Evolutionary conservation across 2,888 invertebrate genomes (phyloP), one percentile per base, ranked within the genome.

Genomic region (Meliscaeva auricollis): DNA sequence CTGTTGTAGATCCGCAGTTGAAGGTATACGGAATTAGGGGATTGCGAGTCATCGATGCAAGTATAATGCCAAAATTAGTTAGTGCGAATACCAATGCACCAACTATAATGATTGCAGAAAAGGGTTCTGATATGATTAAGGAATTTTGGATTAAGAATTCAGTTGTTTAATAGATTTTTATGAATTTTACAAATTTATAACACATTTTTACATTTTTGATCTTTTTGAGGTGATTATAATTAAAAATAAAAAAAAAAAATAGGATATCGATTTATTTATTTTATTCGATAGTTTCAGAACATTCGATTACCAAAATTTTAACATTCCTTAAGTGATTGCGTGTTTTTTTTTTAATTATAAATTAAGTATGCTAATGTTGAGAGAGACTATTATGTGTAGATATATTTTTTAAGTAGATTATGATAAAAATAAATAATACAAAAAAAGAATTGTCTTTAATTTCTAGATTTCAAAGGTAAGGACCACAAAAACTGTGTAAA

Each of bases 81-180:
- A 96, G 96, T 87, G 97, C 96, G 0, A 97, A 97, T 88, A 97
- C 97, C 0, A 97, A 97, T 89, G 97, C 96, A 0, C 97, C 97
- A 0, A 94, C 94, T 0, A 97, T 98, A 35, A 98, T 98, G 97
- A 96, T 98, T 58, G 98, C 95, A 0, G 98, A 98, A 90, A 98
- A 97, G 90, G 97, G 96, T 0, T 94, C 97, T 9, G 97, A 98
- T 89, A 94, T 98, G 94, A 96, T 98, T 62, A 97, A 97, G 90
- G 95, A 96, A 88, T 95, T 94, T 90, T 97, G 97, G 97, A 91
- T 95, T 75, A 95, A 95, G 87, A 93, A 94, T 85, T 90, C 90
- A 0, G 90, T 91, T 91, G 93, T 89, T 80, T 89, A 30, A 15
- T 62, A 6, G 26, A 30, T 11, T 6, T 17, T 11, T 15, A 11